Evolutionary conservation across 2,888 invertebrate species (phyloP), one percentile per base, ranked within the genome.

Genomic region (Monochamus alternatus): DNA sequence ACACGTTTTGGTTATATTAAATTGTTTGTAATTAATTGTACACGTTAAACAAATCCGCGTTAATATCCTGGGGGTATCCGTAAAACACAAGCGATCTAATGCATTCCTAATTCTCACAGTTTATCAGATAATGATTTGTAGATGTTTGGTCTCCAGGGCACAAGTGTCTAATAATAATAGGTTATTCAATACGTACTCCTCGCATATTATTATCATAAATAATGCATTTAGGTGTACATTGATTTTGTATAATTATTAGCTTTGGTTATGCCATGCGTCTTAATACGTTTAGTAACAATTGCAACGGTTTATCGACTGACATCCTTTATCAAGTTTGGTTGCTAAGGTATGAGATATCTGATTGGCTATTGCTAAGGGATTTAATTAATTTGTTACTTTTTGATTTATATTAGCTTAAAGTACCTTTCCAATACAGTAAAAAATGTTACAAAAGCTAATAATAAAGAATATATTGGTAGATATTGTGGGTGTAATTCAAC

Each of bases 121-220:
- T 59, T 64, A 58, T 73, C n/a, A 43, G 30, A 55, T 58, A 64
- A 63, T 58, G 65, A 65, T 66, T 59, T 65, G 43, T 52, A 72
- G 64, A 72, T 64, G 71, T 72, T 52, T 63, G 7, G 12, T 9
- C 60, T 73, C 14, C 32, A 38, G 47, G 63, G 63, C 58, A 59
- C 32, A 44, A 7, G 38, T 65, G n/a, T 55, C 14, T 65, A 12
- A 58, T 73, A 73, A 73, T 65, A 58, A 59, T 64, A 38, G 58
- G 43, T 65, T 66, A 73, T 73, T 73, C 64, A 51, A 55, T 58
- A 44, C 65, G 65, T 55, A 65, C 73, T 66, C 65, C 47, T 66
- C 55, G 73, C 65, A 58, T 44, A 12, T 55, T 65, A 73, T 73
- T 65, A 59, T 65, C 73, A 65, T 73, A 65, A 64, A 73, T 22